Conservation (phyloP, 2,888 invertebrate species). For the Cylindroiulus punctatus region DNA sequence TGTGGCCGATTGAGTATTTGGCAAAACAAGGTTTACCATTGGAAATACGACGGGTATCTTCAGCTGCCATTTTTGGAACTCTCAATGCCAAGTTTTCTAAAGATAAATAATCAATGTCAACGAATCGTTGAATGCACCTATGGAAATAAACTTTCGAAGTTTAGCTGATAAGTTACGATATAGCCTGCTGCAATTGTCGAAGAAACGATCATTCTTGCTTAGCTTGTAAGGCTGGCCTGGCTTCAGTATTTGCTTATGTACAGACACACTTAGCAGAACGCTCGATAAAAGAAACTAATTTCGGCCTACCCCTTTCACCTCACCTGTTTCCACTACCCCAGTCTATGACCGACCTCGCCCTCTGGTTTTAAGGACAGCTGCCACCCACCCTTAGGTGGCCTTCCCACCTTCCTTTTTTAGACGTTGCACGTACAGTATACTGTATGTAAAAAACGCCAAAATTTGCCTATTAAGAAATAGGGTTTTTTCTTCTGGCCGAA, state of each 20-base stretch:
- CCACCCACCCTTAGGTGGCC: constrained; percentile 25
- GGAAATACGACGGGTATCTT: not conserved
- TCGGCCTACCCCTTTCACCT: not conserved
- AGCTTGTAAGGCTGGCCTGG: not conserved
- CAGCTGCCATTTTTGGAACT: not conserved
- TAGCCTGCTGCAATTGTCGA: not conserved
- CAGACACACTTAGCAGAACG: not conserved
- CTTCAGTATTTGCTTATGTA: not conserved
- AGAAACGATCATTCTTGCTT: not conserved
- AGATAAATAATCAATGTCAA: not conserved
- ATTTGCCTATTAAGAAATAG: not conserved
- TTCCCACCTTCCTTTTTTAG: constrained; percentile 6
- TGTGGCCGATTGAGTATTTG: not conserved
- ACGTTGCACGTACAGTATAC: not conserved
- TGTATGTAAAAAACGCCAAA: constrained; percentile 11
- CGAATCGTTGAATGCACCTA: not conserved
- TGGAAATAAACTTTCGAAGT: not conserved
- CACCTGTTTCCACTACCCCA: constrained; percentile 38
- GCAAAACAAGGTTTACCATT: not conserved
- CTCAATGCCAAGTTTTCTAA: not conserved
- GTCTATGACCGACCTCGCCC: constrained; percentile 34
- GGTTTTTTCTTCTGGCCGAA: not conserved
- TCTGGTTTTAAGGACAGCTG: constrained; percentile 20
- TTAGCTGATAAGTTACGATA: not conserved
- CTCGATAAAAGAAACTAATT: not conserved